Evolutionary conservation across 1,140 invertebrate species (phyloP), one percentile per base, ranked within the genome.

Genomic region (Drosophila malerkotliana): DNA sequence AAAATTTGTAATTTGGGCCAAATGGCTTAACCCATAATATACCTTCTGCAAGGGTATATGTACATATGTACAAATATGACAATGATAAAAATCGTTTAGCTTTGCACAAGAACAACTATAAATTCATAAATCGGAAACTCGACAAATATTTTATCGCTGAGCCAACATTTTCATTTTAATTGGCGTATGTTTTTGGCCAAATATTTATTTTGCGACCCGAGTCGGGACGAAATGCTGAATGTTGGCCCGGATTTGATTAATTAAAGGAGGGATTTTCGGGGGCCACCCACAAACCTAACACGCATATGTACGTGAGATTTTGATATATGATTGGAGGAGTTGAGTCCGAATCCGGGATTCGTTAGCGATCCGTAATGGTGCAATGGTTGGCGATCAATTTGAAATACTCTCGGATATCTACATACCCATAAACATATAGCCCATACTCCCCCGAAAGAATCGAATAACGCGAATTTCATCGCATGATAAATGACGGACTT

Each of bases 401-500:
- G 15, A 18, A 47, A 47, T 24, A 47, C 44, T 4, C 15, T 4
- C 15, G 14, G 41, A 37, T 10, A 32, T 10, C 32, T 32, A 32
- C 34, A 37, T 37, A 37, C 34, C 30, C 30, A 32, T 37, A 37
- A 6, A 28, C 26, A 7, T 6, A 28, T 28, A 28, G 5, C 26
- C 26, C 4, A 3, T 15, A 44, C 41, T 44, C 41, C 44, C 44
- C 44, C 44, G 18, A 41, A 52, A 30, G 10, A 58, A 58, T 51
- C 26, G 55, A 58, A 79, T 63, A 73, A 77, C 54, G 76, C 76
- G 59, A 72, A 69, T 66, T 82, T 69, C 74, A 87, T 76, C 78
- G 57, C 68, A 88, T 88, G 83, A 88, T 88, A 88, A 88, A 88
- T 88, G 83, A 88, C 55, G 76, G 63, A 77, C 87, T 88, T 88